A percentile compares a stretch with the other conserved stretches of the same genome.
These are phyloP conservation scores for Hydrochoerus hydrochaeris DNA, from an alignment of 2,113 vertebrate species.

Conservation along the genomic window DNA sequence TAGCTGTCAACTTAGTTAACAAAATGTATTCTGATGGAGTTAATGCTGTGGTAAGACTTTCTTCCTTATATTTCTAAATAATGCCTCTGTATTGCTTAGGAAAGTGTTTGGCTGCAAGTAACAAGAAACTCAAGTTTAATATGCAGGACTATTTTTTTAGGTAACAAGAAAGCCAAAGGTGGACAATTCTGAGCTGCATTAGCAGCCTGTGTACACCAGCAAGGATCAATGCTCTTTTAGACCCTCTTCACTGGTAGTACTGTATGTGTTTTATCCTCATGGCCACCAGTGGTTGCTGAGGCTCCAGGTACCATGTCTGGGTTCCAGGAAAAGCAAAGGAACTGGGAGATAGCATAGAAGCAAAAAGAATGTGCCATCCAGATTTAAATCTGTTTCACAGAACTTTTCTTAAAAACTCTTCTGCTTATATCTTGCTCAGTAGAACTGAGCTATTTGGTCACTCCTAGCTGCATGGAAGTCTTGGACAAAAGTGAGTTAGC, in stretches of 20 bases:
- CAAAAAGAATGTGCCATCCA: neutral
- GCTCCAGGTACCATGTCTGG: neutral
- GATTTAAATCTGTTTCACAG: neutral
- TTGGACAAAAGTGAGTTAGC: neutral
- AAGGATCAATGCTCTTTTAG: neutral
- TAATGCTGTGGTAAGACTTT: neutral
- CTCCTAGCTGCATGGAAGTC: neutral
- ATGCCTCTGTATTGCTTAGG: neutral
- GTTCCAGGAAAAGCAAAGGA: neutral
- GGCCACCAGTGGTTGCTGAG: neutral
- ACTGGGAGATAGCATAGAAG: neutral
- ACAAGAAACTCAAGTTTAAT: neutral
- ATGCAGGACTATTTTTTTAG: neutral
- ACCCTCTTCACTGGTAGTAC: neutral
- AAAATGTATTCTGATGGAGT: neutral
- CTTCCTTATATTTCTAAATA: conserved; percentile 33
- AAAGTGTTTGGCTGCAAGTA: neutral
- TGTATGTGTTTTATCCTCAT: neutral
- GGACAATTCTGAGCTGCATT: neutral
- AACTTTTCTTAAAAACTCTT: neutral
- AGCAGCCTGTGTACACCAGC: neutral
- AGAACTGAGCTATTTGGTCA: neutral
- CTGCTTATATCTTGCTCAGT: neutral
- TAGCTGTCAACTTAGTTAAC: neutral
- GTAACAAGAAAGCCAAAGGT: neutral